Base-by-base conservation (phyloP, 2,888 invertebrate genomes). In the Drosophila mettleri region DNA sequence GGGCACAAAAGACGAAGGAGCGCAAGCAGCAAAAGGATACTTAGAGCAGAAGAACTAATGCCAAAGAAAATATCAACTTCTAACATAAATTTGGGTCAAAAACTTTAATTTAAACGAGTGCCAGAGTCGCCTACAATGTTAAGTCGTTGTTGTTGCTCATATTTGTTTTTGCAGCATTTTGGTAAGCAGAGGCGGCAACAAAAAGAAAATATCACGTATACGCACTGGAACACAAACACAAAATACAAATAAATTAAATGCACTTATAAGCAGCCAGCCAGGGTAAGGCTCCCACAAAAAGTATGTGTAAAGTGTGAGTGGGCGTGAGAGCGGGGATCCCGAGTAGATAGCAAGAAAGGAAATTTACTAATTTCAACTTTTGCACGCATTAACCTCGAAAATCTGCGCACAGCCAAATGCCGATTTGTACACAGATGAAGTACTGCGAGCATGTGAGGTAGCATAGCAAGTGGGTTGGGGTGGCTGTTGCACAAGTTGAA, bases 191-290 rank as follows among this genome's bases (percentile, higher is more conserved):
- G 55, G 49, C 67, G 52, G 55, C 39, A 45, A 62, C 38, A 69
- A 57, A 33, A 51, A 55, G 57, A 69, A 66, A 60, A 54, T 58
- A 87, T 67, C 85, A 81, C 87, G 82, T 80, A 87, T 78, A 84
- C 84, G 89, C 86, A 84, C 61, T 78, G 73, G 71, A 65, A 69
- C 64, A 72, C 81, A 86, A 89, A 88, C 78, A 80, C 64, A 80
- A 89, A 86, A 80, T 83, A 80, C 78, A 89, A 84, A 89, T 86
- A 88, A 88, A 88, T 88, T 89, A 89, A 88, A 86, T 89, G 84
- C 84, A 84, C 73, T 85, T 78, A 81, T 70, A 79, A 54, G 41
- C 75, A 74, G 48, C 46, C 75, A 74, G 48, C 46, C 61, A 55
- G 18, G 36, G 52, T 31, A 33, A 3, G 31, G 36, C 29, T 24